phyloP scores from a whole-genome alignment of 2,113 vertebrate genomes.

The Anoplopoma fimbria region DNA sequence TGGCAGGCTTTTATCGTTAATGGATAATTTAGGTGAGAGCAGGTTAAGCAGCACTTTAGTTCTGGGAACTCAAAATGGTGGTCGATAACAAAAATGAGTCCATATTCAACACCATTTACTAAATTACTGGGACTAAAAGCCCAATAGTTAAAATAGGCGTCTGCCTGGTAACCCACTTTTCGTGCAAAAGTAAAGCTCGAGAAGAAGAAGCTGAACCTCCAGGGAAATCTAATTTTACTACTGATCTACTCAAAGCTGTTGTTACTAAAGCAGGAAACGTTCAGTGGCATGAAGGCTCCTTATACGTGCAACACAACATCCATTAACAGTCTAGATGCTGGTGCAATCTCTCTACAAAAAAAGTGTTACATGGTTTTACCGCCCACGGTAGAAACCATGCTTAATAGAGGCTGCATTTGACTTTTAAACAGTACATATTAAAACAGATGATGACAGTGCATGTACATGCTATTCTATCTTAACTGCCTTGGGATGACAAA shows the following conservation, averaged over 20 bases:
- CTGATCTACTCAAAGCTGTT: slow-evolving; percentile 27
- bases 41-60: slow-evolving; percentile 21
- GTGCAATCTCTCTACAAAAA: not conserved
- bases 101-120: slow-evolving; percentile 12
- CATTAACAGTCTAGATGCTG: not conserved
- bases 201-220: slow-evolving; percentile 30
- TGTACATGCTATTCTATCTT: not conserved
- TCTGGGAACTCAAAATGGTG: slow-evolving; percentile 30
- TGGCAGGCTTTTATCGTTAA: slow-evolving; percentile 34
- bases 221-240: slow-evolving; percentile 67
- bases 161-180: slow-evolving; percentile 52
- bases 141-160: not conserved
- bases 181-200: slow-evolving; percentile 13
- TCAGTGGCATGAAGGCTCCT: not conserved
- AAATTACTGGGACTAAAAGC: slow-evolving; percentile 2
- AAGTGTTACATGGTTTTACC: not conserved
- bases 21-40: slow-evolving; percentile 21
- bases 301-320: not conserved
- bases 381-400: too few relatives aligned
- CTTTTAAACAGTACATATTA: not conserved
- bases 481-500: not conserved
- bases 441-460: not conserved
- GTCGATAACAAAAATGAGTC: slow-evolving; percentile 36
- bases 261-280: slow-evolving; percentile 14
- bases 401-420: not conserved